Conservation (phyloP, 2,797 vertebrate species). For the Gephyroberyx darwinii region DNA sequence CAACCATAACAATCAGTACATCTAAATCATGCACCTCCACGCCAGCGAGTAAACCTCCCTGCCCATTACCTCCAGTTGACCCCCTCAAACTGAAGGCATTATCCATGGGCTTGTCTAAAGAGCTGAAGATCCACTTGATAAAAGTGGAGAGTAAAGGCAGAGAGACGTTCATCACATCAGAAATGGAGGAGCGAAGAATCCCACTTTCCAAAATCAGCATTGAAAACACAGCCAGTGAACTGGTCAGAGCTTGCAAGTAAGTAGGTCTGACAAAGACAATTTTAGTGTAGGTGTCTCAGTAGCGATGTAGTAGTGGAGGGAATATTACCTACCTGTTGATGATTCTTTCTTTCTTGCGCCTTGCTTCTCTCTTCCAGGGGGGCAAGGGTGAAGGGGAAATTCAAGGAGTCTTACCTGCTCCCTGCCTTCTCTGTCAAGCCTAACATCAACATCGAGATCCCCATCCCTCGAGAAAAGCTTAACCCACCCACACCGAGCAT, state of each 20-base stretch:
- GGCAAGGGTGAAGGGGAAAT: slow-evolving; percentile 84
- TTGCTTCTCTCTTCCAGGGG: slow-evolving; percentile 70
- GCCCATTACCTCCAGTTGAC: slow-evolving; percentile 73
- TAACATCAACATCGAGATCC: slow-evolving; percentile 71
- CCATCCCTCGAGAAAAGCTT: slow-evolving; percentile 87
- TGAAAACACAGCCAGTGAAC: slow-evolving; percentile 82
- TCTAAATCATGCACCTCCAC: slow-evolving; percentile 44
- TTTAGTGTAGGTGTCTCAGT: background rate
- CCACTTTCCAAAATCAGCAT: slow-evolving; percentile 85
- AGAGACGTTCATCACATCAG: slow-evolving; percentile 87
- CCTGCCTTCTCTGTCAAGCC: slow-evolving; percentile 89
- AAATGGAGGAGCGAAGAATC: slow-evolving; percentile 82
- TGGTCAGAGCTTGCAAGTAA: slow-evolving; percentile 90
- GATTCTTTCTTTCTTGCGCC: background rate
- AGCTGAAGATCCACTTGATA: slow-evolving; percentile 88
- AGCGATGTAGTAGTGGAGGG: background rate
- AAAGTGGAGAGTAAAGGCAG: slow-evolving; percentile 86
- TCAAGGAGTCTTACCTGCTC: slow-evolving; percentile 88
- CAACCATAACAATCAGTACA: slow-evolving; percentile 49
- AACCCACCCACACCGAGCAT: slow-evolving; percentile 94
- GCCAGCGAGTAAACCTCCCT: slow-evolving; percentile 46
- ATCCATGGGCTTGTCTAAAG: slow-evolving; percentile 87
- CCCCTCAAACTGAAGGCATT: slow-evolving; percentile 85
- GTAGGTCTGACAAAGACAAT: slow-evolving; percentile 53
- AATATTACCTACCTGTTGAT: background rate